phyloP scores from a whole-genome alignment of 1,140 invertebrate genomes.

The Pogonomyrmex barbatus region DNA sequence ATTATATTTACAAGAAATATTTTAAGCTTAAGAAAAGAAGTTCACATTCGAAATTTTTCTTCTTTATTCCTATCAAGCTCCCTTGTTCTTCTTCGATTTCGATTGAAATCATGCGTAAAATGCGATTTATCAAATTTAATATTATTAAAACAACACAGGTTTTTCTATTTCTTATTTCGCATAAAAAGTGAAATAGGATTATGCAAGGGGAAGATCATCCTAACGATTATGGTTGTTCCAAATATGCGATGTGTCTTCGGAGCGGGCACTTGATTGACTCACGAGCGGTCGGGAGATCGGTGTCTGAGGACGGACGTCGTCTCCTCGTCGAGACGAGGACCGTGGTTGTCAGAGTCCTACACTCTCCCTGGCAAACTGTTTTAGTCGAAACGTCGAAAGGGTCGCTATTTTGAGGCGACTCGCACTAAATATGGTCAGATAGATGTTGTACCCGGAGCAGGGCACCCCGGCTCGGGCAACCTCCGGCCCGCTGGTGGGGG shows the following conservation, averaged over 20 bases:
- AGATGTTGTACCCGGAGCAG: conserved; percentile 80
- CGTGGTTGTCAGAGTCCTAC: conserved; percentile 39
- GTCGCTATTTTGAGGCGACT: conserved; percentile 83
- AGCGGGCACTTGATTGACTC: conserved; percentile 67
- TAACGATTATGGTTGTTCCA: conserved; percentile 19
- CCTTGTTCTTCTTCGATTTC: neutral
- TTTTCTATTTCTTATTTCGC: neutral
- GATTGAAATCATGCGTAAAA: conserved; percentile 5
- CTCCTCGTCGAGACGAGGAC: neutral
- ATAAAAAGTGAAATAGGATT: neutral
- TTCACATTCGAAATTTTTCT: neutral
- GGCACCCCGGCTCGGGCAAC: conserved; percentile 79
- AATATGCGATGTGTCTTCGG: neutral
- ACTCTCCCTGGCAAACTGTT: conserved; percentile 79
- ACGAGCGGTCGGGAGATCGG: conserved; percentile 63
- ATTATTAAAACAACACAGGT: neutral
- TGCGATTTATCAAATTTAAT: neutral
- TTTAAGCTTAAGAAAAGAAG: neutral
- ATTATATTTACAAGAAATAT: neutral
- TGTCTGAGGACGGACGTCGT: conserved; percentile 23
- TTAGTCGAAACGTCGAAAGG: conserved; percentile 81
- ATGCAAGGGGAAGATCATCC: neutral
- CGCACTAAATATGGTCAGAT: conserved; percentile 86
- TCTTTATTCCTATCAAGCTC: neutral
- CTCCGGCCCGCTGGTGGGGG: conserved; percentile 78